Conservation (phyloP, 2,888 invertebrate species). For the Arenicola marina region DNA sequence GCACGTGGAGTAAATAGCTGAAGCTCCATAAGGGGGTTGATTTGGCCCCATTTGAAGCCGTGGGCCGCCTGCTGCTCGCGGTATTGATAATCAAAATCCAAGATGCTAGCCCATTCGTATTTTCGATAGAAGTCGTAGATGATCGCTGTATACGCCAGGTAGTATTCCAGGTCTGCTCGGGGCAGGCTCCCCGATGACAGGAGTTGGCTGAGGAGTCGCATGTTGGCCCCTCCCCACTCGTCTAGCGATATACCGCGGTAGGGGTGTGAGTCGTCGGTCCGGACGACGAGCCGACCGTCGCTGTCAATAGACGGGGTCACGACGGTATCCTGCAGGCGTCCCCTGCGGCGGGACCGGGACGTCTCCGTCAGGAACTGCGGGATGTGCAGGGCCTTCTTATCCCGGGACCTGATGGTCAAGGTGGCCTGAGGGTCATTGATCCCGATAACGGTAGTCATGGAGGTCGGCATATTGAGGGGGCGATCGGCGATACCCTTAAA, state of each 20-base stretch:
- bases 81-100: slow-evolving; percentile 4
- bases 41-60: background rate
- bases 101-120: background rate
- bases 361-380: background rate
- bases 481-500: no score
- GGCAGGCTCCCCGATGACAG: background rate
- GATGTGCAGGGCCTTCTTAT: background rate
- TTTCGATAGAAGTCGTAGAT: background rate
- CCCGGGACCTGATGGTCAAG: background rate
- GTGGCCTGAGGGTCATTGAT: background rate
- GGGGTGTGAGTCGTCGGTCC: background rate
- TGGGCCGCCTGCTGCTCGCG: slow-evolving; percentile 1
- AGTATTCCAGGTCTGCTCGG: background rate
- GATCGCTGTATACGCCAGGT: background rate
- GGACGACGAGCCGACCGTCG: background rate
- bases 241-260: background rate
- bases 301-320: background rate
- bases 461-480: no score
- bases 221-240: background rate
- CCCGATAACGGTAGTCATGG: background rate
- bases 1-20: background rate
- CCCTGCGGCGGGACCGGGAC: background rate
- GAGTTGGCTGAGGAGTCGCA: background rate
- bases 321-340: background rate
- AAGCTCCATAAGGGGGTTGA: background rate